Evolutionary conservation across 2,888 invertebrate genomes (phyloP).

Genomic region (Fragum whitleyi): DNA sequence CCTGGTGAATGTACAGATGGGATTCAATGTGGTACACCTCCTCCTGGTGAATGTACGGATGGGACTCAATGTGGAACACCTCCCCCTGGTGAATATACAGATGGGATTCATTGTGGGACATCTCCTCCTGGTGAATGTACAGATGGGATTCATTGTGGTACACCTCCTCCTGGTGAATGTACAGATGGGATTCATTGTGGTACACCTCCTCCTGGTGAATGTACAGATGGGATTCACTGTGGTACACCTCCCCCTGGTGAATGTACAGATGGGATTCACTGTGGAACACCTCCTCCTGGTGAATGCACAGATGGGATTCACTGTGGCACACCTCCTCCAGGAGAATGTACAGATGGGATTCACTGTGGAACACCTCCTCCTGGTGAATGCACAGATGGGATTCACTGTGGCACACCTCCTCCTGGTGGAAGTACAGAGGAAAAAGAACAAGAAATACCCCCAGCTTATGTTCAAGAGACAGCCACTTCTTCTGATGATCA

Average conservation of each 20-base stretch:
- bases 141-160: slow-evolving; percentile 63
- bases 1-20: slow-evolving; percentile 63
- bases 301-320: slow-evolving; percentile 49
- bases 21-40: slow-evolving; percentile 41
- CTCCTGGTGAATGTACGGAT: slow-evolving; percentile 49
- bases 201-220: slow-evolving; percentile 59
- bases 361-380: slow-evolving; percentile 67
- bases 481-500: too few species aligned
- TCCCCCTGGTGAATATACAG: slow-evolving; percentile 46
- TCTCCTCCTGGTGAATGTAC: slow-evolving; percentile 36
- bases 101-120: slow-evolving; percentile 68
- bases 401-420: slow-evolving; percentile 40
- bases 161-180: slow-evolving; percentile 51
- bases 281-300: slow-evolving; percentile 41
- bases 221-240: slow-evolving; percentile 66
- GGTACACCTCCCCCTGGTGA: slow-evolving; percentile 61
- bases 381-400: slow-evolving; percentile 59
- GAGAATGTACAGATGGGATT: slow-evolving; percentile 62
- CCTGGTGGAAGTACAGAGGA: slow-evolving; percentile 51
- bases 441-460: slow-evolving; percentile 38
- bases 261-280: slow-evolving; percentile 60
- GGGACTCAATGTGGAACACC: slow-evolving; percentile 44
- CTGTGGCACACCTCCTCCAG: slow-evolving; percentile 42
- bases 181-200: slow-evolving; percentile 69
- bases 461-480: slow-evolving; percentile 15